Evolutionary conservation across 2,888 invertebrate genomes (phyloP).

Genomic region (Coremacera marginata): DNA sequence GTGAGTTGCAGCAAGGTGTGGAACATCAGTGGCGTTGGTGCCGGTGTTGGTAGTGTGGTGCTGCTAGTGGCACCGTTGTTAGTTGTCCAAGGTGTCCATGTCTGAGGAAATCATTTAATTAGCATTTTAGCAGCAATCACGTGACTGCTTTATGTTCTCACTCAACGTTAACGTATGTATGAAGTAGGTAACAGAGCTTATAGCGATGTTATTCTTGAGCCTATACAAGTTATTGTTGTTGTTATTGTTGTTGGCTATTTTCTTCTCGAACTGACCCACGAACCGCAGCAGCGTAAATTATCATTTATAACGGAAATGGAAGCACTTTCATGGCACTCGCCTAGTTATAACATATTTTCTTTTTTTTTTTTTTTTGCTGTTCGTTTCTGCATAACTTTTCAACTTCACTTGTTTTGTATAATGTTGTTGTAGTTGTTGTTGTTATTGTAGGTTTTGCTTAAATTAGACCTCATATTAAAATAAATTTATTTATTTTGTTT

Average conservation of each 20-base stretch:
- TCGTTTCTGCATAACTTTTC: neutral
- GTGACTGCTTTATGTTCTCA: constrained; percentile 21
- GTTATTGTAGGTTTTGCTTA: too few relatives aligned
- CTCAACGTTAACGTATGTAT: neutral
- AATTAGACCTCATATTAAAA: too few relatives aligned
- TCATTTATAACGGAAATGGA: constrained; percentile 39
- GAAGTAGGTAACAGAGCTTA: neutral
- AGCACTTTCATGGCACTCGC: constrained; percentile 37
- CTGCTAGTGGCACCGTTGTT: too few relatives aligned
- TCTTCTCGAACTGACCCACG: too few relatives aligned
- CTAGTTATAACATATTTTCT: neutral
- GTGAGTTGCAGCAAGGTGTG: too few relatives aligned
- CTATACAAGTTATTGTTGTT: neutral
- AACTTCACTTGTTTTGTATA: too few relatives aligned
- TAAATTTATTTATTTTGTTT: too few relatives aligned
- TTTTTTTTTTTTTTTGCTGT: neutral
- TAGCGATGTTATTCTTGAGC: neutral
- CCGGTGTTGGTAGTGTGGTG: too few relatives aligned
- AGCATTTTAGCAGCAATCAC: constrained; percentile 32
- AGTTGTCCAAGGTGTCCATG: neutral
- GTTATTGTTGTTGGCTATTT: neutral
- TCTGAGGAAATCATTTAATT: constrained; percentile 34
- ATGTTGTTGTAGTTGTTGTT: too few relatives aligned
- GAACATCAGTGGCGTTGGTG: too few relatives aligned
- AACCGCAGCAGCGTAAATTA: constrained; percentile 31